phyloP scores from a whole-genome alignment of 2,113 vertebrate species.

The Dendropsophus ebraccatus region DNA sequence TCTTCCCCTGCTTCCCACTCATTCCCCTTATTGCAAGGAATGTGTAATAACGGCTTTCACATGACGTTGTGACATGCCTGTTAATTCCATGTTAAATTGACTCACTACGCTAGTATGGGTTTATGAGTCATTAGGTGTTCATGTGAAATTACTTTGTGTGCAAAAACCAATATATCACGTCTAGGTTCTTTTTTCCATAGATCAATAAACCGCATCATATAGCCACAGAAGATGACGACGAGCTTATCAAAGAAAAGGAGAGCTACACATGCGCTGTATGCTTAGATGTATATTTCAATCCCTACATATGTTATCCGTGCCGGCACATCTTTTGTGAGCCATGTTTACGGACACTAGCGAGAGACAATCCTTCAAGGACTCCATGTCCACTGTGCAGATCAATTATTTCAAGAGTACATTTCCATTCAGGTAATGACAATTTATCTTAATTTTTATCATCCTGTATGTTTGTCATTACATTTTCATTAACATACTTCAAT shows the following conservation, averaged over 20 bases:
- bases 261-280: constrained; percentile 89
- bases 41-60: constrained; percentile 49
- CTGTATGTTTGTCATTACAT: too few relatives aligned
- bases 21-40: constrained; percentile 8
- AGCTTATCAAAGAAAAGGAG: constrained; percentile 79
- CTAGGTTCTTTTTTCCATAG: constrained; percentile 68
- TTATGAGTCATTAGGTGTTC: constrained; percentile 44
- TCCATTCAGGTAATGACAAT: constrained; percentile 84
- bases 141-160: constrained; percentile 26
- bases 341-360: constrained; percentile 87
- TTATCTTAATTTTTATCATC: neutral
- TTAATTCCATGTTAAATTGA: constrained; percentile 50
- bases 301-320: constrained; percentile 89
- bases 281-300: constrained; percentile 91
- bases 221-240: constrained; percentile 69
- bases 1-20: constrained; percentile 37
- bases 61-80: constrained; percentile 42
- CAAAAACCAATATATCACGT: constrained; percentile 28
- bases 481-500: neutral
- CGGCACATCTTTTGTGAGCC: constrained; percentile 93
- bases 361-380: constrained; percentile 81
- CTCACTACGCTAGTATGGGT: constrained; percentile 19
- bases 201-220: constrained; percentile 69
- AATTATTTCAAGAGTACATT: constrained; percentile 82
- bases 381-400: constrained; percentile 89